phyloP scores from a whole-genome alignment of 2,797 vertebrate species.

The Paratrypauchen microcephalus region DNA sequence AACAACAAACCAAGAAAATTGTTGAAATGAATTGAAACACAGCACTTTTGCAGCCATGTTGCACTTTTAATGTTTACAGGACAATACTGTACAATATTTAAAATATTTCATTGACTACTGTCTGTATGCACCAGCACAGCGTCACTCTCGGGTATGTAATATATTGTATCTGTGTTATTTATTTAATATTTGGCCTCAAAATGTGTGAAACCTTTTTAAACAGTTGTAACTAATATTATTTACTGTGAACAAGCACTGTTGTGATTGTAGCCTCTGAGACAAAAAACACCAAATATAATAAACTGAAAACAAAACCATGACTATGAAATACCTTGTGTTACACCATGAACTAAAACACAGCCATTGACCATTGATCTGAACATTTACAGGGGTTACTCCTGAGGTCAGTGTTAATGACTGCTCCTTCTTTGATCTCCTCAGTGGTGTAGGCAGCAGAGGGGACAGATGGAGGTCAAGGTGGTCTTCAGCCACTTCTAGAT shows the following conservation, averaged over 20 bases:
- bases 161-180: conserved; percentile 45
- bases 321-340: not conserved
- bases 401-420: conserved; percentile 10
- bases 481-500: not conserved
- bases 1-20: conserved; percentile 19
- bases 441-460: conserved; percentile 21
- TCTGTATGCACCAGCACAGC: conserved; percentile 27
- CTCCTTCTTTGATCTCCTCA: conserved; percentile 17
- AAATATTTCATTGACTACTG: not conserved
- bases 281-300: not conserved
- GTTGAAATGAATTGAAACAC: conserved; percentile 21
- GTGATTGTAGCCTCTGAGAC: not conserved
- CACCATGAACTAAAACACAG: not conserved
- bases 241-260: conserved; percentile 18
- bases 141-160: conserved; percentile 34
- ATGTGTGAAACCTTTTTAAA: conserved; percentile 18
- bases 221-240: conserved; percentile 10
- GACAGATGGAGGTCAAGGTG: conserved; percentile 57
- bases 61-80: conserved; percentile 37
- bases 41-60: conserved; percentile 21
- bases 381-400: conserved; percentile 23
- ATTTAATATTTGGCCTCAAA: conserved; percentile 27
- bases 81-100: conserved; percentile 39
- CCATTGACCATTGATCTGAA: not conserved
- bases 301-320: not conserved